Evolutionary conservation across 2,888 invertebrate genomes (phyloP).

Genomic region (Torymus tubicola): DNA sequence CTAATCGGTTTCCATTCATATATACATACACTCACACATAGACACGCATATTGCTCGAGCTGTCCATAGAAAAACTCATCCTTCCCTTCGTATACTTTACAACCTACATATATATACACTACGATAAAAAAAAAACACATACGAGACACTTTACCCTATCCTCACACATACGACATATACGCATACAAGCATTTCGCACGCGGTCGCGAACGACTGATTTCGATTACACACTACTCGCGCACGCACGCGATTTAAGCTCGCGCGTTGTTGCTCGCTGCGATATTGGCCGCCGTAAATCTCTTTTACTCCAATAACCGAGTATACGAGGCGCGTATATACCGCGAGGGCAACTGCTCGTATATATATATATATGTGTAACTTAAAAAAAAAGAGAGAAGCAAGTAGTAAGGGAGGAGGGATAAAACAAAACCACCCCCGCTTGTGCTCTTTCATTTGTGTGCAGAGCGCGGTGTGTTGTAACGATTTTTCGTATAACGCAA

Average conservation of each 20-base stretch:
- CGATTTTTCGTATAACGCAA: constrained; percentile 18
- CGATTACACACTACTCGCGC: constrained; percentile 12
- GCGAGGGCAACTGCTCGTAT: not conserved
- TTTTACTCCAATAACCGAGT: constrained; percentile 39
- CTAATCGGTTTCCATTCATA: too few relatives aligned
- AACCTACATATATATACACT: too few relatives aligned
- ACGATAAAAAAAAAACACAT: too few relatives aligned
- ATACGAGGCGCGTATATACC: not conserved
- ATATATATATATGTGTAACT: too few relatives aligned
- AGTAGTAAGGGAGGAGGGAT: not conserved
- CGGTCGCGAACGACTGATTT: constrained; percentile 18
- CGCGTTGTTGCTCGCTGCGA: not conserved
- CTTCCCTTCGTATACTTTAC: too few relatives aligned
- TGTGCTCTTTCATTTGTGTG: constrained; percentile 13
- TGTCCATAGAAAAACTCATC: too few relatives aligned
- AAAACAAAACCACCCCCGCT: too few relatives aligned
- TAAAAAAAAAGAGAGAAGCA: not conserved
- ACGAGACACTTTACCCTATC: too few relatives aligned
- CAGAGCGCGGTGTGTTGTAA: constrained; percentile 5
- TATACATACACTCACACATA: too few relatives aligned
- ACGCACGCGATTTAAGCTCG: not conserved
- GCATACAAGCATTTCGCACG: not conserved
- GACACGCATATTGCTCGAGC: too few relatives aligned
- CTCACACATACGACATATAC: too few relatives aligned
- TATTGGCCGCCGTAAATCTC: constrained; percentile 48